A percentile compares a stretch with the other conserved stretches of the same genome.
These are phyloP conservation scores for Chalcosyrphus nemorum DNA, from an alignment of 2,888 invertebrate genomes.

Conservation along the genomic window DNA sequence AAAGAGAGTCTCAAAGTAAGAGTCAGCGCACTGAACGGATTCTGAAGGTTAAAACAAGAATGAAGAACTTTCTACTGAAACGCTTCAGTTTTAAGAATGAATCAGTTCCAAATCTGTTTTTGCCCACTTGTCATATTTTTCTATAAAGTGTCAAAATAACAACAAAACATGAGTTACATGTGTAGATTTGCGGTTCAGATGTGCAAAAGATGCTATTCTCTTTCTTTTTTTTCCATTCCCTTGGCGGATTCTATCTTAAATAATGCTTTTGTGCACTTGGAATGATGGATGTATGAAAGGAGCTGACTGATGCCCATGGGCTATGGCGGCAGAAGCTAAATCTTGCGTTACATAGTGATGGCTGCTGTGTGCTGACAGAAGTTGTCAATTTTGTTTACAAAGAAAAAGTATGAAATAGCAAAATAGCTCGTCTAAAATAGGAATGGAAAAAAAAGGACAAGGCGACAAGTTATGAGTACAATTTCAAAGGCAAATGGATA, in stretches of 20 bases:
- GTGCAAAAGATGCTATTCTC: neutral
- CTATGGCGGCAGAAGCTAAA: conserved; percentile 6
- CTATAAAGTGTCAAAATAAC: neutral
- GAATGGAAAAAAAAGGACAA: conserved; percentile 11
- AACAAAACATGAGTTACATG: neutral
- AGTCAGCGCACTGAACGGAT: no score
- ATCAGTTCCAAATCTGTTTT: no score
- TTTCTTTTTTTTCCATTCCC: neutral
- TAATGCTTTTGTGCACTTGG: conserved; percentile 33
- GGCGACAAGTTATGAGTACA: conserved; percentile 10
- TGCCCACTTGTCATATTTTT: neutral
- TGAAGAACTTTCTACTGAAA: no score
- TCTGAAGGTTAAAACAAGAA: no score
- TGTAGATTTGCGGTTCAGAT: conserved; percentile 10
- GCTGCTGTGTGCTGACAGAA: conserved; percentile 49
- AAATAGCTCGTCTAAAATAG: neutral
- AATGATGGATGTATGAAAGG: conserved; percentile 48
- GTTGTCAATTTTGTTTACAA: conserved; percentile 55
- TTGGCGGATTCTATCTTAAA: conserved; percentile 25
- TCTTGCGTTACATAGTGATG: neutral
- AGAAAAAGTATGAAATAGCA: conserved; percentile 1
- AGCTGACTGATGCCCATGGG: conserved; percentile 47
- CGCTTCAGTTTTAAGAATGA: no score
- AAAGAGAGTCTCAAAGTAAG: no score
- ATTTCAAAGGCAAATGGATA: conserved; percentile 32